Evolutionary conservation across 2,797 vertebrate species (phyloP).

Genomic region (Typhlichthys eigenmanni): DNA sequence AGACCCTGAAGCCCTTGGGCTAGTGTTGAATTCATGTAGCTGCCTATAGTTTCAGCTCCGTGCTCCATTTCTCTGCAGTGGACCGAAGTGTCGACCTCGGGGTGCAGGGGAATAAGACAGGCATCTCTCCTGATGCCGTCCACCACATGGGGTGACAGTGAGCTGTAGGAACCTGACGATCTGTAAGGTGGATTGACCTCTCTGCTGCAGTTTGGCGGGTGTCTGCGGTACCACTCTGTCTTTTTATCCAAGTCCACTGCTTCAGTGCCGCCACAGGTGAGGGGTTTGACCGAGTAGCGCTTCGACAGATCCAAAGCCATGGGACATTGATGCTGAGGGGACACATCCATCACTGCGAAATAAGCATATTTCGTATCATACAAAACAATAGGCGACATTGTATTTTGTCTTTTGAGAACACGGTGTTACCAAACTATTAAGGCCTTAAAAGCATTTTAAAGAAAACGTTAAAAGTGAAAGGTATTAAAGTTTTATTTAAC

Average conservation of each 20-base stretch:
- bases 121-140: slow-evolving; percentile 5
- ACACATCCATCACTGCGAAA: slow-evolving; percentile 70
- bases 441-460: too few species aligned
- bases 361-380: background rate
- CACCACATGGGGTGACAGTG: slow-evolving; percentile 20
- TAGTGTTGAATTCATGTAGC: slow-evolving; percentile 49
- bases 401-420: background rate
- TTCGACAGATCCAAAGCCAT: slow-evolving; percentile 74
- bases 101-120: slow-evolving; percentile 19
- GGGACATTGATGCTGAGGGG: slow-evolving; percentile 58
- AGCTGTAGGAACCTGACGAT: slow-evolving; percentile 45
- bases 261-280: slow-evolving; percentile 48
- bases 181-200: slow-evolving; percentile 54
- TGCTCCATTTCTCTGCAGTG: slow-evolving; percentile 54
- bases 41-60: slow-evolving; percentile 23
- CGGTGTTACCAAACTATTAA: background rate
- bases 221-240: slow-evolving; percentile 68
- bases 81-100: slow-evolving; percentile 20
- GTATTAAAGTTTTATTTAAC: background rate
- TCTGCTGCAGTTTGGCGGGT: slow-evolving; percentile 48
- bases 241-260: slow-evolving; percentile 68
- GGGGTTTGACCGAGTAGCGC: slow-evolving; percentile 54
- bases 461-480: background rate
- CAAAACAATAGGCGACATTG: background rate
- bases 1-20: slow-evolving; percentile 45